phyloP scores from a whole-genome alignment of 2,113 vertebrate species.

The Enhydra lutris region DNA sequence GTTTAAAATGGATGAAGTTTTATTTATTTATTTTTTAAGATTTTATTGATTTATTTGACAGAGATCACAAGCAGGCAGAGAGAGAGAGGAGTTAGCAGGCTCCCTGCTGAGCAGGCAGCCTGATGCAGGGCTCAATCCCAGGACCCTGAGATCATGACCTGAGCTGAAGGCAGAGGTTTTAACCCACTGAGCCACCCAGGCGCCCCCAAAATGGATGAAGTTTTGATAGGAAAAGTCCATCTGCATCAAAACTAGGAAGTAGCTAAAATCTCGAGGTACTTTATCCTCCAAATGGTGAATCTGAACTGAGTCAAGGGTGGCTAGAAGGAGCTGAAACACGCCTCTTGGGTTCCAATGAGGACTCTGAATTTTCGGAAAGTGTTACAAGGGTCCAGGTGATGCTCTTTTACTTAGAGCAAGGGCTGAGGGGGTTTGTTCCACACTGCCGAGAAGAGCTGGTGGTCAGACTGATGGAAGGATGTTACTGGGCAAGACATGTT shows the following conservation, averaged over 20 bases:
- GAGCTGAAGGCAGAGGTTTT: too few species aligned
- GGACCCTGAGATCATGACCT: too few species aligned
- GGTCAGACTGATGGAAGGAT: neutral
- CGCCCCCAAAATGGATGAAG: neutral
- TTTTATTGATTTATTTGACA: too few species aligned
- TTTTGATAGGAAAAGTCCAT: slow-evolving; percentile 1
- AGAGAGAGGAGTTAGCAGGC: too few species aligned
- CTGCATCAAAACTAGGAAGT: neutral
- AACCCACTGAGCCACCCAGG: too few species aligned
- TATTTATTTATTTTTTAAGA: too few species aligned
- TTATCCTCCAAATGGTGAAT: neutral
- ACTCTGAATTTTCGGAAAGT: neutral
- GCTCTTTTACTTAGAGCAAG: neutral
- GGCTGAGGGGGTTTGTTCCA: neutral
- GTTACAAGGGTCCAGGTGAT: neutral
- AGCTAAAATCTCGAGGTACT: neutral
- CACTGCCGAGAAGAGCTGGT: neutral
- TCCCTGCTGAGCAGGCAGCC: too few species aligned
- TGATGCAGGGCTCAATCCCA: too few species aligned
- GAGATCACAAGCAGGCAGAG: too few species aligned
- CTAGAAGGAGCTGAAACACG: neutral
- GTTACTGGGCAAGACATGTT: neutral
- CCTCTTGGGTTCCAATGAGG: neutral
- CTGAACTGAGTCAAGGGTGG: neutral
- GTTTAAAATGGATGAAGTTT: neutral